Conservation (phyloP, 2,797 vertebrate species). For the Sardinella longiceps region DNA sequence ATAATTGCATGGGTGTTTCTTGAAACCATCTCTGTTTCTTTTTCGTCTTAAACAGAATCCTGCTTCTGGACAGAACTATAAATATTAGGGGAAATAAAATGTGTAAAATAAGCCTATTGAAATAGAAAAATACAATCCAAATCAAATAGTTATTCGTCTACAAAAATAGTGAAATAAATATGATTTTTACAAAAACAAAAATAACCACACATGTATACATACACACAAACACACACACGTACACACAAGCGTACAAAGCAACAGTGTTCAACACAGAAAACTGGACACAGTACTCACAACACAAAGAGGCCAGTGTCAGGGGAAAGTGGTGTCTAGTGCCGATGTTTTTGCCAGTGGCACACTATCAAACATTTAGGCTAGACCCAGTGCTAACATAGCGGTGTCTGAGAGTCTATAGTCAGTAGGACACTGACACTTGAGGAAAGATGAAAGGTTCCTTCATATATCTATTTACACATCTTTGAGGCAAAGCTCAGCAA, state of each 20-base stretch:
- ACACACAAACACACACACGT: constrained; percentile 73
- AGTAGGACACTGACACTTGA: constrained; percentile 1
- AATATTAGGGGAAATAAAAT: constrained; percentile 80
- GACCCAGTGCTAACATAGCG: constrained; percentile 15
- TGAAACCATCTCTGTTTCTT: constrained; percentile 74
- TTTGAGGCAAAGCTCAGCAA: not conserved
- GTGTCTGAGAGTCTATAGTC: constrained; percentile 32
- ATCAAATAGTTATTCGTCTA: constrained; percentile 90
- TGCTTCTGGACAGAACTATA: constrained; percentile 84
- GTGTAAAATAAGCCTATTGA: constrained; percentile 86
- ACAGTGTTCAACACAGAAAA: constrained; percentile 95
- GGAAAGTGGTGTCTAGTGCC: constrained; percentile 68
- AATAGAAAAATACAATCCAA: constrained; percentile 99
- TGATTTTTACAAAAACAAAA: constrained; percentile 79
- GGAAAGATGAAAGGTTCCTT: constrained; percentile 3
- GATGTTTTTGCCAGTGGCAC: constrained; percentile 47
- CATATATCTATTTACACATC: not conserved
- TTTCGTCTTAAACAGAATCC: constrained; percentile 83
- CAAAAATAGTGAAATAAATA: constrained; percentile 99
- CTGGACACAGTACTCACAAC: constrained; percentile 78
- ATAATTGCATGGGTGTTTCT: constrained; percentile 76
- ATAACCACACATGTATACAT: constrained; percentile 66
- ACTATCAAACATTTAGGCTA: constrained; percentile 10
- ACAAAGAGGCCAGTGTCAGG: constrained; percentile 75
- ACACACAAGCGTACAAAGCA: constrained; percentile 78